phyloP scores from a whole-genome alignment of 2,113 vertebrate species.

The Nymphicus hollandicus region DNA sequence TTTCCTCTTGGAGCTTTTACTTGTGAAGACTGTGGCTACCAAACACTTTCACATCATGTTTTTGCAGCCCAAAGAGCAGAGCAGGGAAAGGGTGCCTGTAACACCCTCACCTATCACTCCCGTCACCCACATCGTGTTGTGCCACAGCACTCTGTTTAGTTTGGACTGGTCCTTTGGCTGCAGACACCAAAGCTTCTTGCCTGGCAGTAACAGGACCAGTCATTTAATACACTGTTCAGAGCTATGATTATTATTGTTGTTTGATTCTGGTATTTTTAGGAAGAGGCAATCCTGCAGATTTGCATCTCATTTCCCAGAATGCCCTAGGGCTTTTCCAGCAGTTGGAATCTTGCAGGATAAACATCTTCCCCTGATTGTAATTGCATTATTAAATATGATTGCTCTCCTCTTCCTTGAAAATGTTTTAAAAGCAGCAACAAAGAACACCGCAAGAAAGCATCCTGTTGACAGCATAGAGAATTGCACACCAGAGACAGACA shows the following conservation, averaged over 20 bases:
- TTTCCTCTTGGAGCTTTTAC: not conserved
- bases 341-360: constrained; percentile 54
- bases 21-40: not conserved
- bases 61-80: not conserved
- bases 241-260: not conserved
- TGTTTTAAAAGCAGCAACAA: constrained; percentile 38
- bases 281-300: constrained; percentile 58
- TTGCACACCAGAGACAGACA: not conserved
- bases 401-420: constrained; percentile 32
- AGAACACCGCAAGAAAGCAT: not conserved
- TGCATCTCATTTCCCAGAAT: constrained; percentile 61
- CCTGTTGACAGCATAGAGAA: not conserved
- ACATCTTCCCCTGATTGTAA: constrained; percentile 61
- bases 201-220: not conserved
- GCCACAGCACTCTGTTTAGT: rapidly evolving
- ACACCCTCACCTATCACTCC: not conserved
- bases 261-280: constrained; percentile 45
- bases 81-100: not conserved
- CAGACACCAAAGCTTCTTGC: not conserved
- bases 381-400: constrained; percentile 66
- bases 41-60: not conserved
- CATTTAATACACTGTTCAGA: not conserved
- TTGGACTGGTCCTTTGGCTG: not conserved
- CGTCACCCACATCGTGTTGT: rapidly evolving
- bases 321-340: constrained; percentile 54